phyloP scores from a whole-genome alignment of 2,797 vertebrate species.

The Clamator glandarius region DNA sequence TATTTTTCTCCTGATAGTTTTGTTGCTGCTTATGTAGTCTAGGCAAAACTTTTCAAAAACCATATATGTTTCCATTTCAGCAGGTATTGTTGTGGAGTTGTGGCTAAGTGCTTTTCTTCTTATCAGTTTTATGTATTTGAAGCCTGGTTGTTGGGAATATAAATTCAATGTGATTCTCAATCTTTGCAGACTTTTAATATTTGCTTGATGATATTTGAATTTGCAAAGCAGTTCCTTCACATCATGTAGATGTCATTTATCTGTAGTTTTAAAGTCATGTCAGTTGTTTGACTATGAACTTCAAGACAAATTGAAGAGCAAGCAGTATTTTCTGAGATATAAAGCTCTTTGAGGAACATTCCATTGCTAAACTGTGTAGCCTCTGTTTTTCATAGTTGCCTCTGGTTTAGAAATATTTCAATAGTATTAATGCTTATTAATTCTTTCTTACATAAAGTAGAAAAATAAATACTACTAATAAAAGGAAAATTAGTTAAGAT shows the following conservation, averaged over 20 bases:
- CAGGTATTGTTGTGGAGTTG: background rate
- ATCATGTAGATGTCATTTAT: background rate
- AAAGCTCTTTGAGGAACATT: background rate
- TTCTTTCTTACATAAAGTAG: background rate
- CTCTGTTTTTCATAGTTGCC: background rate
- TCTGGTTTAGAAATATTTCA: background rate
- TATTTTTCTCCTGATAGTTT: constrained; percentile 2
- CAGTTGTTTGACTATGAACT: background rate
- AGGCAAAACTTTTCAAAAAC: background rate
- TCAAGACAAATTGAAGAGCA: background rate
- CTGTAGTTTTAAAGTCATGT: background rate
- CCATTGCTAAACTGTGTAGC: background rate
- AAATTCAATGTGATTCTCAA: background rate
- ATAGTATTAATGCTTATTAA: background rate
- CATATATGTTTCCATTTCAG: background rate
- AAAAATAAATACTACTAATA: background rate
- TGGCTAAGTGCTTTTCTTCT: background rate
- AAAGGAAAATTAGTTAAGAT: background rate
- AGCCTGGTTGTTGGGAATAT: background rate
- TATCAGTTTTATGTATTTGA: background rate
- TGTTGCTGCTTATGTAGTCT: background rate
- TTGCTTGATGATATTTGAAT: background rate
- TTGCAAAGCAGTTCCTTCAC: background rate
- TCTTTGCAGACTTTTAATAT: background rate
- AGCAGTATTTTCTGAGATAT: background rate